phyloP scores from a whole-genome alignment of 2,113 vertebrate genomes.

The Hydrolagus affinis region DNA sequence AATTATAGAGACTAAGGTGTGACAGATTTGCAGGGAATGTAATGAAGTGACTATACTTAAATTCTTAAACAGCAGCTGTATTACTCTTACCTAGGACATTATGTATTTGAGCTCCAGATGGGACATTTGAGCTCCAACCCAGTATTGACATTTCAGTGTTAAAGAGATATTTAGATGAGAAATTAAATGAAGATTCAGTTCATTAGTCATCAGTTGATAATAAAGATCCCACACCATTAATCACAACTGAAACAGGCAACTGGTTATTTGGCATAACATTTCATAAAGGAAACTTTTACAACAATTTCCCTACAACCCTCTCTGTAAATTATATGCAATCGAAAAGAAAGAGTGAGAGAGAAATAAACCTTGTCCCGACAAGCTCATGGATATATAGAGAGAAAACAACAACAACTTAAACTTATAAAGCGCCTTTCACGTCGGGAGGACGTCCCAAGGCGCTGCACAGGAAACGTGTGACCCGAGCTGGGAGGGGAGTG shows the following conservation, averaged over 20 bases:
- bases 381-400: neutral
- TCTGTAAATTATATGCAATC: neutral
- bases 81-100: neutral
- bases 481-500: no score
- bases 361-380: neutral
- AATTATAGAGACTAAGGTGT: neutral
- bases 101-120: neutral
- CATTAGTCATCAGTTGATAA: neutral
- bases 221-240: neutral
- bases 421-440: no score
- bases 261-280: neutral
- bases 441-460: no score
- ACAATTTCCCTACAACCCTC: neutral
- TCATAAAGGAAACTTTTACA: neutral
- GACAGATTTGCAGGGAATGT: neutral
- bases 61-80: neutral
- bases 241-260: neutral
- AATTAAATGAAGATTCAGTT: neutral
- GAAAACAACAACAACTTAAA: no score
- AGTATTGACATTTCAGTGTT: neutral
- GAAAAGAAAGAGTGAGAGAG: no score
- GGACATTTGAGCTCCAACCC: neutral
- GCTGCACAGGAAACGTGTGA: no score
- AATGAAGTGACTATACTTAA: neutral
- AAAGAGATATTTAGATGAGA: neutral